Percentiles rank a stretch among this genome's conserved stretches.
phyloP scores from a whole-genome alignment of 2,113 vertebrate genomes.

The Trichechus manatus region DNA sequence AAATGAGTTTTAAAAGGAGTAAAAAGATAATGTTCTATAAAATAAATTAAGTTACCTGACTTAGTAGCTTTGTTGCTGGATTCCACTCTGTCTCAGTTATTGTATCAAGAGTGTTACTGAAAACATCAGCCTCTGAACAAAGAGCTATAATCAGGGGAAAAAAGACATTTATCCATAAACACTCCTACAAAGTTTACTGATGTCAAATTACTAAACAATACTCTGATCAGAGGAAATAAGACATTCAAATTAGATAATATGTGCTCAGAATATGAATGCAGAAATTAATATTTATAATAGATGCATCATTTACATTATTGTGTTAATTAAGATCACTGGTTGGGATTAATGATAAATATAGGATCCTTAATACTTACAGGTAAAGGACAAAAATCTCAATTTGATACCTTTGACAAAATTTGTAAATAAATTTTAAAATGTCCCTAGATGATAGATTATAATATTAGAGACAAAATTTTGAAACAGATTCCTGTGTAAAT shows the following conservation, averaged over 20 bases:
- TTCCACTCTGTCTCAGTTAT: constrained; percentile 84
- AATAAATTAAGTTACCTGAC: constrained; percentile 80
- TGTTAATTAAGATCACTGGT: constrained; percentile 16
- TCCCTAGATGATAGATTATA: not conserved
- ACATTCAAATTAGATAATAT: not conserved
- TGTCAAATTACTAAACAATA: constrained; percentile 14
- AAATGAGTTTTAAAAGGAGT: not conserved
- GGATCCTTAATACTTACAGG: not conserved
- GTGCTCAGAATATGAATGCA: not conserved
- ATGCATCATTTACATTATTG: not conserved
- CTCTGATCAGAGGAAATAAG: not conserved
- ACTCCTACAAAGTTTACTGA: not conserved
- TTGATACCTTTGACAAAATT: not conserved
- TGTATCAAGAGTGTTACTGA: constrained; percentile 73
- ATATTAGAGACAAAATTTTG: not conserved
- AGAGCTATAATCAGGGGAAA: constrained; percentile 79
- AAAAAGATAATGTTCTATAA: not conserved
- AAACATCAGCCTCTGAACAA: constrained; percentile 82
- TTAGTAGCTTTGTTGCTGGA: constrained; percentile 81
- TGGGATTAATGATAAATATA: not conserved
- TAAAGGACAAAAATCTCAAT: constrained; percentile 15
- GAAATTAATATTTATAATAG: not conserved
- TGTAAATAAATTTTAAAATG: constrained; percentile 4
- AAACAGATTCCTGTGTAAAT: constrained; percentile 1
- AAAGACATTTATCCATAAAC: constrained; percentile 33